Evolutionary conservation across 2,113 vertebrate genomes (phyloP).

Genomic region (Brachirus orientalis): DNA sequence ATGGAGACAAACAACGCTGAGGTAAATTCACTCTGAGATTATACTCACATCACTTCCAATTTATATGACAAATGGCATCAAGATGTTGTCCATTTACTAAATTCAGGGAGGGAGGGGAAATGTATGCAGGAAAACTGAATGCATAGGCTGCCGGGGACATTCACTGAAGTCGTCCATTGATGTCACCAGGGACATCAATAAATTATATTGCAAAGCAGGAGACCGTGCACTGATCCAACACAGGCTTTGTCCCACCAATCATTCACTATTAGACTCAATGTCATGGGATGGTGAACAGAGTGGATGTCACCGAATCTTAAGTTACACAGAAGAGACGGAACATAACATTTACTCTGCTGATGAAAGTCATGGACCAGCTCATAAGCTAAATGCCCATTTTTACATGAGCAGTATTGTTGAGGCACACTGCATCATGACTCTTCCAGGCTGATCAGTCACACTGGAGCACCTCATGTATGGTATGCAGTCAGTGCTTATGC

Average conservation of each 20-base stretch:
- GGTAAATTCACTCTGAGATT: slow-evolving; percentile 49
- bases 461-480: slow-evolving; percentile 47
- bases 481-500: slow-evolving; percentile 43
- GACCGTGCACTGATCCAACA: slow-evolving; percentile 62
- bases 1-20: slow-evolving; percentile 26
- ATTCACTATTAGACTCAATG: slow-evolving; percentile 65
- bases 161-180: slow-evolving; percentile 63
- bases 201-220: slow-evolving; percentile 71
- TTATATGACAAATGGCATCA: slow-evolving; percentile 55
- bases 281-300: slow-evolving; percentile 44
- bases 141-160: slow-evolving; percentile 63
- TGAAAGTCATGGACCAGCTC: slow-evolving; percentile 17
- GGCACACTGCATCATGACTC: slow-evolving; percentile 28
- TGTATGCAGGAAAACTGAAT: slow-evolving; percentile 72
- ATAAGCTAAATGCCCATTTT: neutral
- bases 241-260: slow-evolving; percentile 64
- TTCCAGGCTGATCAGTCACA: slow-evolving; percentile 56
- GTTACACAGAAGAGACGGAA: slow-evolving; percentile 33
- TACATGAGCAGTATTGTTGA: slow-evolving; percentile 24
- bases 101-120: slow-evolving; percentile 36
- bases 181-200: slow-evolving; percentile 71
- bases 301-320: slow-evolving; percentile 25
- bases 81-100: slow-evolving; percentile 31
- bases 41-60: slow-evolving; percentile 23
- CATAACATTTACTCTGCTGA: slow-evolving; percentile 40